A percentile compares a stretch with the other conserved stretches of the same genome.
Conservation (phyloP, 2,888 invertebrate genomes). For the Metalampra italica region DNA sequence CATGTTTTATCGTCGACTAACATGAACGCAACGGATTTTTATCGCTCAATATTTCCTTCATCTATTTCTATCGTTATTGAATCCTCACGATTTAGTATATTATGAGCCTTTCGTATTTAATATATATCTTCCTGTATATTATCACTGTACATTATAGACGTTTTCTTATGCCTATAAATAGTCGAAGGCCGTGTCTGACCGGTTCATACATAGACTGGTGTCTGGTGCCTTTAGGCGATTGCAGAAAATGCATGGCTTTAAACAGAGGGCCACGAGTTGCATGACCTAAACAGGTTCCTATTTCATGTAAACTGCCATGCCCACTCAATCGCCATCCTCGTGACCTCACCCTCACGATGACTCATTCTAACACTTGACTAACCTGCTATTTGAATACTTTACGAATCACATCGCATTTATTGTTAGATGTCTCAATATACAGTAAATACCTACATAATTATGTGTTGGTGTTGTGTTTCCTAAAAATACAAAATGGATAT, state of each 20-base stretch:
- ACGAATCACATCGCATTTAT: not conserved
- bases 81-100: not conserved
- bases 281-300: slow-evolving; percentile 72
- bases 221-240: slow-evolving; percentile 38
- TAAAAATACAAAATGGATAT: not conserved
- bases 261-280: slow-evolving; percentile 67
- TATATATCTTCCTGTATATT: slow-evolving; percentile 9
- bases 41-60: slow-evolving; percentile 2
- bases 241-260: slow-evolving; percentile 57
- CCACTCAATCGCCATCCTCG: slow-evolving; percentile 56
- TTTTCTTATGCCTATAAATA: slow-evolving; percentile 35
- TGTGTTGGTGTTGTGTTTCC: not conserved
- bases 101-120: not conserved
- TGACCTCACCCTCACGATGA: slow-evolving; percentile 52
- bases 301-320: slow-evolving; percentile 55
- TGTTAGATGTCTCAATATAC: not conserved
- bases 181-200: slow-evolving; percentile 41
- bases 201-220: slow-evolving; percentile 16
- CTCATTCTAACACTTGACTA: slow-evolving; percentile 30
- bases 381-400: slow-evolving; percentile 1
- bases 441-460: not conserved
- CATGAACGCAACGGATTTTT: not conserved
- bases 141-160: slow-evolving; percentile 8
- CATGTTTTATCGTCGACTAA: slow-evolving; percentile 5
- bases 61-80: slow-evolving; percentile 1